Percentiles rank a stretch among this genome's conserved stretches.
Conservation (phyloP, 2,888 invertebrate genomes). For the Oscheius sp. region DNA sequence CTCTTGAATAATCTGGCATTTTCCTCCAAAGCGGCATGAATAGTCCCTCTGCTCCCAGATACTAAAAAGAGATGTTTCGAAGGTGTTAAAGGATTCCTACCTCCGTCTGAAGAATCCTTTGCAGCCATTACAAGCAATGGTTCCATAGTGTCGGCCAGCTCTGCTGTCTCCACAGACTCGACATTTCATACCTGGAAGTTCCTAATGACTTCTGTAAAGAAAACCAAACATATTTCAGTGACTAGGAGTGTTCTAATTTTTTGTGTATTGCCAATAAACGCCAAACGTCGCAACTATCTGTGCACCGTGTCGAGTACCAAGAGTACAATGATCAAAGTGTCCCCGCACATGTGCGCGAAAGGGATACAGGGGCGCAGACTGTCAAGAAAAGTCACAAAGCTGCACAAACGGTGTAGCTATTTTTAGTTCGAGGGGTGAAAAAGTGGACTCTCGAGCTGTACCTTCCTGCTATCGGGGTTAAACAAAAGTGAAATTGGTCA, state of each 20-base stretch:
- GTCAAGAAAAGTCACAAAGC: too few species aligned
- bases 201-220: background rate
- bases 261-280: background rate
- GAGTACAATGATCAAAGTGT: too few species aligned
- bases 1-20: conserved; percentile 64
- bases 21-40: conserved; percentile 62
- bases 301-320: too few species aligned
- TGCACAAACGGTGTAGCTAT: too few species aligned
- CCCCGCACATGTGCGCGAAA: too few species aligned
- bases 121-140: conserved; percentile 66
- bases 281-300: background rate
- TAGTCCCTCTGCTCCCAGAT: conserved; percentile 68
- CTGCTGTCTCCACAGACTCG: conserved; percentile 63
- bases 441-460: too few species aligned
- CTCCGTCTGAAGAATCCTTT: conserved; percentile 64
- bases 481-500: too few species aligned
- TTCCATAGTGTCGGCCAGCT: conserved; percentile 64
- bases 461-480: too few species aligned
- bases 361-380: too few species aligned
- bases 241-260: background rate
- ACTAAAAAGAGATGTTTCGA: conserved; percentile 38
- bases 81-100: conserved; percentile 34
- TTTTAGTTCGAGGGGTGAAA: too few species aligned
- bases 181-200: conserved; percentile 58
- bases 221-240: background rate